Evolutionary conservation across 1,140 invertebrate species (phyloP).

Genomic region (Drosophila pruinosa): DNA sequence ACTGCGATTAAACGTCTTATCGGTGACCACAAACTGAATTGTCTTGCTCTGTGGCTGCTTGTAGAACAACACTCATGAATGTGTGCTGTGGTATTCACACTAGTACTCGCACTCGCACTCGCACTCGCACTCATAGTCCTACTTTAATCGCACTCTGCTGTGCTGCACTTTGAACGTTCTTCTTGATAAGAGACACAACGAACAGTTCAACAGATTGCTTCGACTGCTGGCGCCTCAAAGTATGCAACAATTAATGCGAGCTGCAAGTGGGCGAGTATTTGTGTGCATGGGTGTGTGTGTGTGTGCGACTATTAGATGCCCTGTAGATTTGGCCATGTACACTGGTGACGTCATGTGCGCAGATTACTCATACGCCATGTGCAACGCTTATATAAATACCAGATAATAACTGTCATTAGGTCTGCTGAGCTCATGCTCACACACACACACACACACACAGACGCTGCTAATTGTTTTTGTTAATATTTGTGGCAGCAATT

Average conservation of each 20-base stretch:
- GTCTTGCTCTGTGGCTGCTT: slow-evolving; percentile 19
- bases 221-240: slow-evolving; percentile 16
- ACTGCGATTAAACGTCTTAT: slow-evolving; percentile 37
- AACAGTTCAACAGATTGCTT: not conserved
- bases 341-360: slow-evolving; percentile 22
- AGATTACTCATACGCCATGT: slow-evolving; percentile 53
- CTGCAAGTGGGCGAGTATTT: not conserved
- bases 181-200: slow-evolving; percentile 18
- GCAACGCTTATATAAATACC: not conserved
- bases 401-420: not conserved
- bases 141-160: slow-evolving; percentile 29
- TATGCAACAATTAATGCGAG: slow-evolving; percentile 12
- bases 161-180: slow-evolving; percentile 34
- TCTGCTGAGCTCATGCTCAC: not conserved
- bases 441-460: not conserved
- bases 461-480: slow-evolving; percentile 35
- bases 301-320: not conserved
- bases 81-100: not conserved
- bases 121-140: not conserved
- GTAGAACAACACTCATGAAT: slow-evolving; percentile 11
- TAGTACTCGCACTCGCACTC: not conserved
- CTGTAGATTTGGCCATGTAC: too few relatives aligned
- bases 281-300: not conserved
- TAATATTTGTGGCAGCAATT: slow-evolving; percentile 38
- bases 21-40: slow-evolving; percentile 28